phyloP scores from a whole-genome alignment of 2,113 vertebrate species.

The Strix aluco region DNA sequence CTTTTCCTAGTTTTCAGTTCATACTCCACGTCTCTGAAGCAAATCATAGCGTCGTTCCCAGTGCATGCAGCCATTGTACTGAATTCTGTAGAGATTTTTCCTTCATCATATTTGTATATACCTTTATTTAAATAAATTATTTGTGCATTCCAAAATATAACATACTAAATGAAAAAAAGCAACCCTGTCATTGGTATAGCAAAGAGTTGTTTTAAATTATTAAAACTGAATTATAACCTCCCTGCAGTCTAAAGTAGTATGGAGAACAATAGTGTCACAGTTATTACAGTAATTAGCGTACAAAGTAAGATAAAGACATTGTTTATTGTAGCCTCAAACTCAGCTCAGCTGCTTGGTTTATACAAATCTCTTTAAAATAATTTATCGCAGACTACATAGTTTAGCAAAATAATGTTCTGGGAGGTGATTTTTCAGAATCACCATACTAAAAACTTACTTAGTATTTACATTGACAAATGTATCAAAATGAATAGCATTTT shows the following conservation, averaged over 20 bases:
- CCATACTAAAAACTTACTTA: slow-evolving; percentile 1
- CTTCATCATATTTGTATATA: slow-evolving; percentile 68
- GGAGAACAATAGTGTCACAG: not conserved
- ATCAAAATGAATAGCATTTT: not conserved
- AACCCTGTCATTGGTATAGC: not conserved
- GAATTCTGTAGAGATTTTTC: slow-evolving; percentile 65
- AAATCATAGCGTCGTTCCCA: slow-evolving; percentile 19
- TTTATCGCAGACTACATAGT: not conserved
- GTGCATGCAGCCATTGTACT: slow-evolving; percentile 75
- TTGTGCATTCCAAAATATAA: slow-evolving; percentile 76
- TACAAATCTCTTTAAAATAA: slow-evolving; percentile 16
- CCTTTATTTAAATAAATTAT: slow-evolving; percentile 80
- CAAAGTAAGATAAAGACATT: not conserved
- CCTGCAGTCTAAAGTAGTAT: slow-evolving; percentile 1
- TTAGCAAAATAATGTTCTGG: slow-evolving; percentile 15
- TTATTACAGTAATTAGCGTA: not conserved
- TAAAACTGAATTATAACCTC: slow-evolving; percentile 48
- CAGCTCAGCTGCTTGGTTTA: slow-evolving; percentile 7
- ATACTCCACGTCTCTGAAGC: slow-evolving; percentile 53
- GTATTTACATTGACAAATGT: not conserved
- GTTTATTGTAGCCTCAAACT: not conserved
- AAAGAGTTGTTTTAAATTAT: slow-evolving; percentile 45
- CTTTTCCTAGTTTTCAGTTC: slow-evolving; percentile 70
- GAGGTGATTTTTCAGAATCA: not conserved
- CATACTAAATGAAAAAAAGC: slow-evolving; percentile 37